A percentile compares a stretch with the other conserved stretches of the same genome.
These are phyloP conservation scores for Azorinus chamasolen DNA, from an alignment of 2,888 invertebrate genomes.

Conservation along the genomic window DNA sequence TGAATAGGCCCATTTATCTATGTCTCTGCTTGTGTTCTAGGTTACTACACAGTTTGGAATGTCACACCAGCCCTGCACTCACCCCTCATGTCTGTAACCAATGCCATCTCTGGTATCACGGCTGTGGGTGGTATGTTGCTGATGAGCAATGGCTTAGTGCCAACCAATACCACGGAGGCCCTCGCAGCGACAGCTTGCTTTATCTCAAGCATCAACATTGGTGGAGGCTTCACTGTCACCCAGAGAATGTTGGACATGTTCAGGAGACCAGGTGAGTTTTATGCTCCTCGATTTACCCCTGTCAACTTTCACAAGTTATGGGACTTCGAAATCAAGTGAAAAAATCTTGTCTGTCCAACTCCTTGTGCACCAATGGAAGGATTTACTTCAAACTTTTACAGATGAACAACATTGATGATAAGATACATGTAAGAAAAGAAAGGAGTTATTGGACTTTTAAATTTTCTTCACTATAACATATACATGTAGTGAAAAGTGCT, in stretches of 20 bases:
- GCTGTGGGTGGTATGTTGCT: conserved; percentile 95
- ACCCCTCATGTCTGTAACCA: conserved; percentile 97
- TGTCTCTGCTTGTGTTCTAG: no score
- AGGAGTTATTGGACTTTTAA: no score
- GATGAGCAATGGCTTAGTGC: conserved; percentile 94
- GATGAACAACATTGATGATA: no score
- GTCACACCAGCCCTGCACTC: conserved; percentile 96
- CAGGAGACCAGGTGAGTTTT: conserved; percentile 88
- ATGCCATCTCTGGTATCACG: conserved; percentile 96
- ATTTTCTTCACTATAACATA: no score
- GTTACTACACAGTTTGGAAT: conserved; percentile 97
- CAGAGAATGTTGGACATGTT: conserved; percentile 98
- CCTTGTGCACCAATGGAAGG: no score
- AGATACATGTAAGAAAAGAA: no score
- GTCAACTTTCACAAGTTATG: no score
- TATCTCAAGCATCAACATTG: conserved; percentile 95
- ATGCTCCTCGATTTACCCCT: no score
- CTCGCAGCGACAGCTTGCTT: conserved; percentile 94
- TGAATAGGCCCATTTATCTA: no score
- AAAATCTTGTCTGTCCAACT: neutral
- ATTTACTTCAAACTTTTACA: no score
- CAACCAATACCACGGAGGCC: conserved; percentile 90
- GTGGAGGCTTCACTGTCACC: conserved; percentile 96
- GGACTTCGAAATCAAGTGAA: neutral
- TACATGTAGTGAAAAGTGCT: no score